A percentile compares a stretch with the other conserved stretches of the same genome.
phyloP scores from a whole-genome alignment of 2,888 invertebrate genomes.

The Lordiphosa andalusiaca region DNA sequence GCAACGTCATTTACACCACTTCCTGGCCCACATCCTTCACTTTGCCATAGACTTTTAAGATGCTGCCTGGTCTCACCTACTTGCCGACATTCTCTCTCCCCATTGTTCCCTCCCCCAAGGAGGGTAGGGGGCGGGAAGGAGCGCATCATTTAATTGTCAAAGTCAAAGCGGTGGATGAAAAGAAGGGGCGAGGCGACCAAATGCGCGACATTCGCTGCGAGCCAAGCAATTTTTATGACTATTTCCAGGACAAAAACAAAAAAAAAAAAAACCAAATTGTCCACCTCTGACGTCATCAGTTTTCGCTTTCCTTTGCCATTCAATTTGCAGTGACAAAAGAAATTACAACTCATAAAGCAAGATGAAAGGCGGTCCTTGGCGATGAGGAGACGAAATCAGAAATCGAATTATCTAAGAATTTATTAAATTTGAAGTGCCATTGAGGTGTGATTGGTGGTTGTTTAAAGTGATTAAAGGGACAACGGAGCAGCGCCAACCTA shows the following conservation, averaged over 20 bases:
- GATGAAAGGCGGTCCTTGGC: conserved; percentile 50
- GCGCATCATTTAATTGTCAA: conserved; percentile 70
- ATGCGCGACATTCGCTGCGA: conserved; percentile 55
- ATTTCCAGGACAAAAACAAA: conserved; percentile 7
- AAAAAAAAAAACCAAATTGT: conserved; percentile 2
- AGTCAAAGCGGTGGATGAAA: conserved; percentile 30
- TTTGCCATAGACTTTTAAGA: conserved; percentile 60
- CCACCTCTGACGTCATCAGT: conserved; percentile 43
- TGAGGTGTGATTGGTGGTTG: too few species aligned
- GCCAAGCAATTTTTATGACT: conserved; percentile 56
- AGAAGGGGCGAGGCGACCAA: not conserved
- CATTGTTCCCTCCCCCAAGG: conserved; percentile 32
- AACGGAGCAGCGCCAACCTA: too few species aligned
- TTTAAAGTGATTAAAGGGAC: too few species aligned
- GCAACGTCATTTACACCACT: conserved; percentile 61
- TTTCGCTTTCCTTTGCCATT: conserved; percentile 53
- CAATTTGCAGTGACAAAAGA: conserved; percentile 69
- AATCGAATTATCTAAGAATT: conserved; percentile 1
- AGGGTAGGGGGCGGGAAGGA: too few species aligned
- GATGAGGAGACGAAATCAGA: not conserved
- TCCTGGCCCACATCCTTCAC: conserved; percentile 4
- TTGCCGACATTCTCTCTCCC: not conserved
- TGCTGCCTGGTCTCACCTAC: conserved; percentile 26
- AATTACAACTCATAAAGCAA: conserved; percentile 64
- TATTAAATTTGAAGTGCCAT: not conserved